phyloP scores from a whole-genome alignment of 2,113 vertebrate genomes.

The Cyphomyrus plagiostoma region DNA sequence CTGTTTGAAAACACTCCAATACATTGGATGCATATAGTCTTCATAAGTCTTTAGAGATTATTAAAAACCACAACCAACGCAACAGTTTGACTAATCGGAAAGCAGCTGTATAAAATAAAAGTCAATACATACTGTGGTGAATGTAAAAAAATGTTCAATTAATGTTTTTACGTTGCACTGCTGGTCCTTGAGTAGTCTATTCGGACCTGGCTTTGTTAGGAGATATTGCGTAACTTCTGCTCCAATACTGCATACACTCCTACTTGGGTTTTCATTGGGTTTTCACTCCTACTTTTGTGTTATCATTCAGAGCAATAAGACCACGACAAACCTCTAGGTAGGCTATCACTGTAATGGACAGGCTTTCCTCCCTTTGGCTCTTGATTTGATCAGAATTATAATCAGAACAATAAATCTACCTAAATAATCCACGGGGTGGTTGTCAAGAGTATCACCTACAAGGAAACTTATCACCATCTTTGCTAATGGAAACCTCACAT shows the following conservation, averaged over 20 bases:
- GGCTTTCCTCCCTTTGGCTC: background rate
- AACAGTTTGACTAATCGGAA: background rate
- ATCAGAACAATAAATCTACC: background rate
- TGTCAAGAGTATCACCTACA: background rate
- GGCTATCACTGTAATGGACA: background rate
- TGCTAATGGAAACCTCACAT: too few relatives aligned
- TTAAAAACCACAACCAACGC: background rate
- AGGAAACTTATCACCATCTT: background rate
- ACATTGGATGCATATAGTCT: background rate
- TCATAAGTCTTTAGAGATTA: background rate
- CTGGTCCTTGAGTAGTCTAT: background rate
- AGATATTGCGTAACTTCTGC: background rate
- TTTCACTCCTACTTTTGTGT: background rate
- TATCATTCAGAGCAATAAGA: background rate
- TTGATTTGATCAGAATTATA: background rate
- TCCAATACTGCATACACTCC: background rate
- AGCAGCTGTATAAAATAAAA: background rate
- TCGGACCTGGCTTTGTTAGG: background rate
- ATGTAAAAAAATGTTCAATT: background rate
- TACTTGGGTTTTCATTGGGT: background rate
- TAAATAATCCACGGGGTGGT: background rate
- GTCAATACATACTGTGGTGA: background rate
- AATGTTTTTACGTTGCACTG: background rate
- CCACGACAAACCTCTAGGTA: slow-evolving; percentile 60
- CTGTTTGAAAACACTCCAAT: background rate